Base-by-base conservation (phyloP, 2,113 vertebrate genomes). In the Australoheros scitulus region DNA sequence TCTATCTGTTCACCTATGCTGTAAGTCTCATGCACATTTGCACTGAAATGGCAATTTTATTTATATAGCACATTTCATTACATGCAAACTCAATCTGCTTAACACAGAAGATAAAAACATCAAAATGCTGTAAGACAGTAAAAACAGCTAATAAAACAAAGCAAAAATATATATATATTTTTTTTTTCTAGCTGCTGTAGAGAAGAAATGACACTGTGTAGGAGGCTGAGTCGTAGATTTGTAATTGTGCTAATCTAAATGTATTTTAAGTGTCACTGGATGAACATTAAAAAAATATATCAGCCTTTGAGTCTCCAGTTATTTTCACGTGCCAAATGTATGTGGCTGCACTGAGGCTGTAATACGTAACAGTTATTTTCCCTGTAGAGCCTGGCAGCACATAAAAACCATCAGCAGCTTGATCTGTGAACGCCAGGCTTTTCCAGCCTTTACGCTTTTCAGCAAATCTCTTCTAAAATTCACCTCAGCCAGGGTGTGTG, bases 191-290 rank as follows among this genome's bases (percentile, higher is more conserved):
- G 76, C 61, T 55, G 43, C 24, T 36, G 13, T 52, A 9, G n/a
- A 76, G 32, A 47, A 74, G 15, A 79, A 60, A 38, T 56, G 32
- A 63, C 52, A 70, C 65, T 60, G 47, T 81, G 75, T 72, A 72
- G 86, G 80, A 86, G 78, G 68, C 9, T 72, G 38, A 86, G 80
- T 52, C 1, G 6, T 26, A 72, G 17, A 72, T 26, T 55, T 17
- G 18, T 29, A 72, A 86, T 86, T 88, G 80, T 75, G 68, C 50
- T 86, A 76, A 81, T 79, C 43, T 55, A 0, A 58, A 29, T 50
- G 22, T 83, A 77, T 78, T 88, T 86, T 64, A 84, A 77, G 59
- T 76, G 38, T 77, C 61, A 70, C 34, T 80, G 83, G 90, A 84
- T 20, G 86, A 68, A 72, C 81, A 86, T 88, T 20, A 80, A 72